Percentiles rank a stretch among this genome's conserved stretches.
These are phyloP conservation scores for Peromyscus eremicus DNA, from an alignment of 2,797 vertebrate genomes.

Conservation along the genomic window DNA sequence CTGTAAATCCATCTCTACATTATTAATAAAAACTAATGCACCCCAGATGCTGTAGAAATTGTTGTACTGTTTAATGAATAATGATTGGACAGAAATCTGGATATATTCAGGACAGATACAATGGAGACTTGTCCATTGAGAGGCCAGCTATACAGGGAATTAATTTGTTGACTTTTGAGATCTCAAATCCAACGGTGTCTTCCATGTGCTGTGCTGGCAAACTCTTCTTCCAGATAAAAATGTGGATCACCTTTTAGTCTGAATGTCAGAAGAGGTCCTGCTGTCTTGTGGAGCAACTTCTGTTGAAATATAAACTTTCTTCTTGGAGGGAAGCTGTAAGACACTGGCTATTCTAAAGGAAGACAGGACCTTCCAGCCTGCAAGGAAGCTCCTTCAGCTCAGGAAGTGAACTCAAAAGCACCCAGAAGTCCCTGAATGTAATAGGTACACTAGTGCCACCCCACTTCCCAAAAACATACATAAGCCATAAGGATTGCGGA, in stretches of 20 bases:
- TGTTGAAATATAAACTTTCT: background rate
- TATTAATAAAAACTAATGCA: background rate
- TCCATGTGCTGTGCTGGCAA: background rate
- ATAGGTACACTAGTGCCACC: background rate
- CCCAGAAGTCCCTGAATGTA: background rate
- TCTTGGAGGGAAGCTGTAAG: background rate
- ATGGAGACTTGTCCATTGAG: too few relatives aligned
- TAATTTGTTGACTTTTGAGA: background rate
- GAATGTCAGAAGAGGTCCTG: background rate
- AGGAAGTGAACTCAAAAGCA: background rate
- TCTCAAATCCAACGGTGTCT: background rate
- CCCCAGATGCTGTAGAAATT: background rate
- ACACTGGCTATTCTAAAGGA: background rate
- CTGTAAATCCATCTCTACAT: background rate
- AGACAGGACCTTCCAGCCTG: background rate
- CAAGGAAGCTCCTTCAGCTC: too few relatives aligned
- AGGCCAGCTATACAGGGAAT: background rate
- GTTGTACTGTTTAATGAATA: background rate
- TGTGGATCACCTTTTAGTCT: background rate
- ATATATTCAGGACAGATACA: background rate
- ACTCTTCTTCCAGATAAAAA: background rate
- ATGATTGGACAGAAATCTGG: background rate
- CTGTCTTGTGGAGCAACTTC: background rate
- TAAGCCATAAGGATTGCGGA: too few relatives aligned
- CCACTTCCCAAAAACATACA: background rate